Base-by-base conservation (phyloP, 1,140 invertebrate species). In the Laupala kohalensis region DNA sequence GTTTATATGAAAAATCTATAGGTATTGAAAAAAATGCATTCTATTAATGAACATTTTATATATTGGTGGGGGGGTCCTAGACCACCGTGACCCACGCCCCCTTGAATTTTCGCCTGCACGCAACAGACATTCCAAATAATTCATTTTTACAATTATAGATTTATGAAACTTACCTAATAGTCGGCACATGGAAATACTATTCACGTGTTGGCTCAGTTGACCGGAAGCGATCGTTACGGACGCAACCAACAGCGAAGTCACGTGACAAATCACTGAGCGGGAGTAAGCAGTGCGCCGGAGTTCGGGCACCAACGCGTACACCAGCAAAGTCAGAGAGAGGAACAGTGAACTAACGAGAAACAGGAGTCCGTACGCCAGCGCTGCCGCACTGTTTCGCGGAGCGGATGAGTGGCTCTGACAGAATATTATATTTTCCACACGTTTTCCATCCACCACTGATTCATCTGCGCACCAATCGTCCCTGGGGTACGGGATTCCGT, bases 221-320 rank as follows among this genome's bases (percentile, higher is more conserved):
- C 62, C 27, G 30, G 66, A 27, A 26, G 64, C 73, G 4, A 74
- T 26, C 12, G 67, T 37, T 9, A 72, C n/a, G 15, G 26, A 70
- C 12, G 67, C 68, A 23, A 69, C 68, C 6, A 72, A 53, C 15
- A 74, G 64, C 23, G 64, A 30, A 2, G 67, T 62, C 6, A 68
- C 67, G 64, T 74, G 70, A 15, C 37, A 37, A 67, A 77, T 73
- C 28, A 77, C 37, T 29, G 73, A 73, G 64, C 74, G 76, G 0
- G 76, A 75, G 13, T 76, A 75, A 0, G 73, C 66, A 3, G 26
- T 23, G 9, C 73, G 76, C 6, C 71, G 26, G 25, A 76, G 74
- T 67, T 76, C 74, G 0, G 74, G 29, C 6, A 76, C 53, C 4
- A 71, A 29, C 25, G 69, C 67, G 53, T 77, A 77, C 3, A 77